Evolutionary conservation across 1,140 invertebrate species (phyloP), one percentile per base, ranked within the genome.

Genomic region (Zaprionus ornatus): DNA sequence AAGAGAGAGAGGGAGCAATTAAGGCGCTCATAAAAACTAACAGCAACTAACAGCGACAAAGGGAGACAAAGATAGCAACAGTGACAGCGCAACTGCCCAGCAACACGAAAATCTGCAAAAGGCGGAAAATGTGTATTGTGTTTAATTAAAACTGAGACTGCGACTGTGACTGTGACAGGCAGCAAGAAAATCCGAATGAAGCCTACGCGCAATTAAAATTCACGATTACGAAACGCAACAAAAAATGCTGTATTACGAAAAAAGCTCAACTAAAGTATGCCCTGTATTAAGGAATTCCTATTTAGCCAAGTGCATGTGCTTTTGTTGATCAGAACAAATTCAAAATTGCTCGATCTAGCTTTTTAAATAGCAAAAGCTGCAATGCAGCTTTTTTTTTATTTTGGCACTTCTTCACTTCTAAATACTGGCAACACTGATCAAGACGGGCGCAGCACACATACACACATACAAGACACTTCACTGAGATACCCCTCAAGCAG

Each of bases 181-280:
- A 64, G 52, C 64, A 72, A 67, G 74, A 72, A 71, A 81, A 78
- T 80, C 77, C 64, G 80, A 82, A 79, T 81, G 74, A 90, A 90
- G 84, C 85, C 85, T 90, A 88, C 85, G 84, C 85, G 85, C 85
- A 88, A 90, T 88, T 88, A 88, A 88, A 88, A 82, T 73, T 56
- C 72, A 73, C 75, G 81, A 75, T 90, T 85, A 84, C 66, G 70
- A 80, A 74, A 66, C 45, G 59, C 50, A 55, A 67, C 29, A 50
- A 57, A 29, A 42, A 60, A 42, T 54, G 12, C 15, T 19, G 2
- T 4, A 7, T 32, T 17, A 15, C 9, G 5, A 27, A 45, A 3
- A 32, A 32, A 37, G 37, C 13, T n/a, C 17, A 13, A 55, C 65
- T 45, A 50, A 25, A 50, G 7, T 9, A 72, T 70, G 48, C 66